Evolutionary conservation across 2,797 vertebrate genomes (phyloP).

Genomic region (Tinamus major): DNA sequence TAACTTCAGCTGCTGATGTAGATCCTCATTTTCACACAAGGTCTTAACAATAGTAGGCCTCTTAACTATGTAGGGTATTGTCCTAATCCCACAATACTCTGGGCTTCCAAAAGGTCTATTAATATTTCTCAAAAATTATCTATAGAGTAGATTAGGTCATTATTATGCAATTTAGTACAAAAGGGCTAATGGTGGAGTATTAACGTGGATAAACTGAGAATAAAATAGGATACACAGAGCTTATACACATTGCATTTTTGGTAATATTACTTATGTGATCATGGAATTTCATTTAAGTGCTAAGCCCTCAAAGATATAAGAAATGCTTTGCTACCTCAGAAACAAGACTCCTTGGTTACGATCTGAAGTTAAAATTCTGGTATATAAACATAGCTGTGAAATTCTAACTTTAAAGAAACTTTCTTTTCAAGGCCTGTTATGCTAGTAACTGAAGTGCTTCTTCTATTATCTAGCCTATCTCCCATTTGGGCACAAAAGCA

Average conservation of each 20-base stretch:
- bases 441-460: not conserved
- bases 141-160: not conserved
- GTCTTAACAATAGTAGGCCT: not conserved
- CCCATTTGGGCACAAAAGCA: not conserved
- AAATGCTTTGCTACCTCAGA: not conserved
- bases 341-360: not conserved
- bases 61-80: not conserved
- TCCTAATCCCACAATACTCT: not conserved
- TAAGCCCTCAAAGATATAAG: not conserved
- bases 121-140: not conserved
- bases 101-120: not conserved
- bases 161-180: not conserved
- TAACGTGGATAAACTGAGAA: slow-evolving; percentile 1
- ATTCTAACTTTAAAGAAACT: not conserved
- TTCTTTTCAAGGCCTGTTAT: not conserved
- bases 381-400: not conserved
- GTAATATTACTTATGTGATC: not conserved
- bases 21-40: not conserved
- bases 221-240: not conserved
- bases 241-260: not conserved
- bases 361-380: not conserved
- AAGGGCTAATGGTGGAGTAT: not conserved
- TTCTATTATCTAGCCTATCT: not conserved
- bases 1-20: not conserved
- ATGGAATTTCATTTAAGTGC: not conserved